Conservation (phyloP, 2,888 invertebrate genomes). For the Tachina fera region DNA sequence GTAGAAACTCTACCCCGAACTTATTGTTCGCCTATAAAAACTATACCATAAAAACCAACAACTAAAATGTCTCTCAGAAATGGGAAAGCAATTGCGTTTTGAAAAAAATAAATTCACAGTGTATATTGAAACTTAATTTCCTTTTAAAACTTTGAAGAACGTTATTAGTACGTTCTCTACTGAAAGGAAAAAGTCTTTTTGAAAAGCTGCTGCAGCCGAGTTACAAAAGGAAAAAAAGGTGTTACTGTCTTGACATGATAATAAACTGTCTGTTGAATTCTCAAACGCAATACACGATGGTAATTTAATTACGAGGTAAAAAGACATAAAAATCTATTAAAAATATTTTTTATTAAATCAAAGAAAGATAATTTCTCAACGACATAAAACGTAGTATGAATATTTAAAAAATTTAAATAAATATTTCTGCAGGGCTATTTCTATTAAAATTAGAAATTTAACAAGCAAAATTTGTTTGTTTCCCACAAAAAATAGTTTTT, state of each 20-base stretch:
- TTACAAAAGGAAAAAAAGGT: neutral
- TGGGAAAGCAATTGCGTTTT: too few relatives aligned
- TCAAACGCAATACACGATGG: slow-evolving; percentile 39
- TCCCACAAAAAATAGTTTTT: too few relatives aligned
- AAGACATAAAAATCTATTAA: slow-evolving; percentile 27
- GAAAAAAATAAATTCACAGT: slow-evolving; percentile 9
- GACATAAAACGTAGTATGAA: neutral
- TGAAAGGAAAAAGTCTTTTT: slow-evolving; percentile 32
- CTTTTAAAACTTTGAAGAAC: slow-evolving; percentile 57
- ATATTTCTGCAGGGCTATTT: too few relatives aligned
- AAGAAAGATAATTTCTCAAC: slow-evolving; percentile 30
- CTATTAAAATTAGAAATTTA: too few relatives aligned
- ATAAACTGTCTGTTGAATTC: slow-evolving; percentile 48
- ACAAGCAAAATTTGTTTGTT: too few relatives aligned
- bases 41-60: too few relatives aligned
- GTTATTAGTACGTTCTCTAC: slow-evolving; percentile 29
- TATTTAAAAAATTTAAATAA: neutral
- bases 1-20: too few relatives aligned
- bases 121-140: slow-evolving; percentile 54
- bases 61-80: too few relatives aligned
- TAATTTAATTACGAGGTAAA: slow-evolving; percentile 68
- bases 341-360: slow-evolving; percentile 56
- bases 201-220: neutral
- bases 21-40: too few relatives aligned
- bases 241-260: slow-evolving; percentile 23